Percentiles rank a stretch among this genome's conserved stretches.
Evolutionary conservation across 2,888 invertebrate species (phyloP).

Genomic region (Leptinotarsa haldemani): DNA sequence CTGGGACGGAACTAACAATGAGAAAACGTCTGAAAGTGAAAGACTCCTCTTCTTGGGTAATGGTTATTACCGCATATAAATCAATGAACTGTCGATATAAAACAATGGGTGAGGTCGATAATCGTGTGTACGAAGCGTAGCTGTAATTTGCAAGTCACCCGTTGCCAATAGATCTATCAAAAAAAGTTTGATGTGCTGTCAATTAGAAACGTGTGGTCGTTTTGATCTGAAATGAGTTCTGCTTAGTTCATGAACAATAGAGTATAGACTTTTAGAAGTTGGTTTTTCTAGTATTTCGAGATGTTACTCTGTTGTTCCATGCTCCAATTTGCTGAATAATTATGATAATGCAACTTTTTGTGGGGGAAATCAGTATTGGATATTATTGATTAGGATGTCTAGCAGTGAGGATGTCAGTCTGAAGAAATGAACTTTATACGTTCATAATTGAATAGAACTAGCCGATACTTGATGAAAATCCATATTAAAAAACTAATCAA

Average conservation of each 20-base stretch:
- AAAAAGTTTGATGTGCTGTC: constrained; percentile 6
- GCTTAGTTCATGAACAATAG: neutral
- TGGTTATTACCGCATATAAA: constrained; percentile 35
- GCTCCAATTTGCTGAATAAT: too few species aligned
- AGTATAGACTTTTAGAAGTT: neutral
- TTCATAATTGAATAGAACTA: too few species aligned
- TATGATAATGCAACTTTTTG: too few species aligned
- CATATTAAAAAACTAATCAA: too few species aligned
- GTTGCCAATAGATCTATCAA: constrained; percentile 22
- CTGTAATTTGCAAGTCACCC: constrained; percentile 34
- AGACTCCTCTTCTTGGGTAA: constrained; percentile 32
- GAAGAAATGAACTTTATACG: too few species aligned
- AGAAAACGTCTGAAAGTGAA: constrained; percentile 25
- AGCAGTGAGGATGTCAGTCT: too few species aligned
- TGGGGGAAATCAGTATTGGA: too few species aligned
- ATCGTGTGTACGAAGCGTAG: constrained; percentile 26
- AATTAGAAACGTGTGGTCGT: neutral
- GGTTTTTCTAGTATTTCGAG: too few species aligned
- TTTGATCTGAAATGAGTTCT: neutral
- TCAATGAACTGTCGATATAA: constrained; percentile 38
- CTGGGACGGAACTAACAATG: constrained; percentile 12
- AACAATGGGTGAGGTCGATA: constrained; percentile 39
- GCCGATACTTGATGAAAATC: too few species aligned
- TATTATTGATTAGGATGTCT: too few species aligned
- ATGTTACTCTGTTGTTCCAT: too few species aligned